Evolutionary conservation across 2,113 vertebrate genomes (phyloP), one percentile per base, ranked within the genome.

Genomic region (Chrysochloris asiatica): DNA sequence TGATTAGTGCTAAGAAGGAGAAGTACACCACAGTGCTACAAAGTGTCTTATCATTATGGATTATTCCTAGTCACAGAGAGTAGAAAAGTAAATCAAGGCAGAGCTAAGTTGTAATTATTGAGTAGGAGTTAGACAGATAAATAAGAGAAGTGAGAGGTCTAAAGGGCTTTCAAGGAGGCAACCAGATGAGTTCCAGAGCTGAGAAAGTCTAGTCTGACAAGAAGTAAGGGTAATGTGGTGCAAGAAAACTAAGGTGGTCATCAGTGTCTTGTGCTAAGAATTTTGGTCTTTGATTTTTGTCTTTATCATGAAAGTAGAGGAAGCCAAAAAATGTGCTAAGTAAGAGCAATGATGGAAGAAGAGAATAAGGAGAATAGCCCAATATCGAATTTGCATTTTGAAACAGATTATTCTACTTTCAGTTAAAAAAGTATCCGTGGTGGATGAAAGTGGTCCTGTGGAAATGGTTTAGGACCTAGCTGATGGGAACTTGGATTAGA

Each of bases 191-290:
- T 21, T 73, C 43, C 41, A 48, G 38, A 73, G 36, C 6, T 11
- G 11, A 72, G 21, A 10, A 72, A 36, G 41, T 8, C 47, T 41
- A n/a, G 65, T 16, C 12, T 30, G 2, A 0, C 4, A 28, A 22
- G 16, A 1, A 4, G 24, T 22, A 2, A 45, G 14, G 11, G 17
- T 45, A 48, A 8, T 5, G 21, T 17, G 14, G 11, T 26, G 0
- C 17, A 12, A 79, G 61, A 90, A 36, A 16, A 4, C 22, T 19
- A 36, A n/a, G 2, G 3, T 52, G 10, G 8, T 9, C 21, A 8
- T 65, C 54, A 59, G 6, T 30, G 47, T 47, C 0, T 33, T 0
- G 6, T 11, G 17, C 28, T 36, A 33, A 45, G 14, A 16, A 43
- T 22, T 65, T n/a, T 36, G 3, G 33, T 38, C 48, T 75, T 82